Base-by-base conservation (phyloP, 2,797 vertebrate species). In the Argentina silus region DNA sequence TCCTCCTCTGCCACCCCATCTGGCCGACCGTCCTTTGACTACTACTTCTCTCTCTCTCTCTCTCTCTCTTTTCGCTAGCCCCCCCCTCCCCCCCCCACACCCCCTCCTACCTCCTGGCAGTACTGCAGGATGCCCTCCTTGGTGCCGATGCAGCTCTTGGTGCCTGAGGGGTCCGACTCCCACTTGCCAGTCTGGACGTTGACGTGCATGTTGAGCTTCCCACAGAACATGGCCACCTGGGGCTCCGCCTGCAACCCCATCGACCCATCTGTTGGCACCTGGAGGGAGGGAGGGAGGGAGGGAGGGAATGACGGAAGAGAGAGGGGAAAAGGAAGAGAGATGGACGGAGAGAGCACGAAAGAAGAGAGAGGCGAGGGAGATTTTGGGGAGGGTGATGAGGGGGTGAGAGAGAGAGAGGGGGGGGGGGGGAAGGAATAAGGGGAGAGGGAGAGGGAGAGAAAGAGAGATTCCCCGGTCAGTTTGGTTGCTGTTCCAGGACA, bases 51-150 rank as follows among this genome's bases (percentile, higher is more conserved):
- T 11, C 53, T n/a, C 9, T 17, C n/a, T 17, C 63, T 53, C 66
- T 15, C 53, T 61, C 36, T 60, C 42, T 7, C 36, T 5, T 68
- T 64, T 61, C 8, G 44, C 48, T 59, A 48, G 21, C 3, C 45
- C 12, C 48, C 7, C n/a, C 56, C 50, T 45, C 47, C 57, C 23
- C 43, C 10, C 53, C 14, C 77, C 17, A 60, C 23, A 36, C 6
- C 43, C 43, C 36, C 7, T 4, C 43, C 36, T 19, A 7, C 51
- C 65, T 42, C 27, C 3, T 50, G 36, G 45, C 96, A 96, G 86
- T 96, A 96, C 82, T 96, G 94, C 55, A 96, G 89, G 87, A 96
- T 96, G 36, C 93, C 96, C 85, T 96, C 95, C 85, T 96, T 96
- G 0, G 95, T 95, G 17, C 91, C 90, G 0, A 95, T 94, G 88